phyloP scores from a whole-genome alignment of 2,113 vertebrate species.

The Muntiacus reevesi region DNA sequence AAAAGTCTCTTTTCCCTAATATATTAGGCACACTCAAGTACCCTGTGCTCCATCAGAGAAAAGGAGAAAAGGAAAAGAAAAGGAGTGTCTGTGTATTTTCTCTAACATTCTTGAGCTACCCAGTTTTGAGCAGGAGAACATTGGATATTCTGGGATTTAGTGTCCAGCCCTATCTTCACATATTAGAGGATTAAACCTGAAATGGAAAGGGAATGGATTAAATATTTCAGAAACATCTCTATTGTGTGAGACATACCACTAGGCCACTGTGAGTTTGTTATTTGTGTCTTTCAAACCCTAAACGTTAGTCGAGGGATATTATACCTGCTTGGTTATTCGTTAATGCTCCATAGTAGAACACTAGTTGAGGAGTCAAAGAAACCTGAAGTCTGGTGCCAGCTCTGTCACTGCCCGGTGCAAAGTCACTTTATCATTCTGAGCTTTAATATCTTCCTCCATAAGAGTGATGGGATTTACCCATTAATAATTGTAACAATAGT shows the following conservation, averaged over 20 bases:
- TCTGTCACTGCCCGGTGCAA: neutral
- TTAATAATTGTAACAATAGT: neutral
- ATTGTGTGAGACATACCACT: neutral
- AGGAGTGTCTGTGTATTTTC: neutral
- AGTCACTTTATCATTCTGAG: neutral
- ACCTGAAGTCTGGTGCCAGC: neutral
- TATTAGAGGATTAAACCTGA: neutral
- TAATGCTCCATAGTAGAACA: neutral
- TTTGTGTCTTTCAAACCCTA: neutral
- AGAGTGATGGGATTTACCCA: neutral
- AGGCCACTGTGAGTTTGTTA: neutral
- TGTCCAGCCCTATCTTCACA: neutral
- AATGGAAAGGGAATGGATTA: neutral
- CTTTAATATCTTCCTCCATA: neutral
- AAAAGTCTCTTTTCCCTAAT: neutral
- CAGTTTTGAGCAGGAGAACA: neutral
- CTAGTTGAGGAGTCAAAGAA: neutral
- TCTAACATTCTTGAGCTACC: neutral
- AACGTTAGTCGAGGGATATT: neutral
- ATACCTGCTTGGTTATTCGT: neutral
- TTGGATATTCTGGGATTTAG: neutral
- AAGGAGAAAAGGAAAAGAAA: neutral
- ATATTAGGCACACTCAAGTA: neutral
- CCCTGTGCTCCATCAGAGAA: neutral
- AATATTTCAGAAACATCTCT: neutral